Conservation (phyloP, 1,140 invertebrate genomes). For the Musca vetustissima region DNA sequence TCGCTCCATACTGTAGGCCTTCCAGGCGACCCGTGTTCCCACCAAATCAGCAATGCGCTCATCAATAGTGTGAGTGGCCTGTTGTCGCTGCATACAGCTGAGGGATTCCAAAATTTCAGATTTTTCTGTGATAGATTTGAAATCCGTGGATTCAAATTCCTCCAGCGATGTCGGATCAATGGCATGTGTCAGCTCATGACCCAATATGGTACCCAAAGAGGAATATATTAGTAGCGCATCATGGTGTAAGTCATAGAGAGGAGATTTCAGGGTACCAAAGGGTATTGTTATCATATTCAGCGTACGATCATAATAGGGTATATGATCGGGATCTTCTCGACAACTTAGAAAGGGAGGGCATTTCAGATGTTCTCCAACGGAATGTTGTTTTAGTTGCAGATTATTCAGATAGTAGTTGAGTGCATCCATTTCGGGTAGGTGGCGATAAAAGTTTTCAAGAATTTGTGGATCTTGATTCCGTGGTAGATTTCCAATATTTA, state of each 20-base stretch:
- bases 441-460: constrained; percentile 3
- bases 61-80: constrained; percentile 2
- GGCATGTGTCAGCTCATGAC: constrained; percentile 48
- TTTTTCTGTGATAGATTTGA: neutral
- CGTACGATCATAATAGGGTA: constrained; percentile 47
- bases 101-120: neutral
- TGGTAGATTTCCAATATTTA: constrained; percentile 20
- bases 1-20: neutral
- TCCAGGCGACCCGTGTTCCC: constrained; percentile 42
- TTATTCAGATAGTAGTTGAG: constrained; percentile 19
- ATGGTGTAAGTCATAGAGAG: constrained; percentile 39
- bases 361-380: neutral
- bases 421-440: neutral
- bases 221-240: constrained; percentile 44
- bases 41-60: constrained; percentile 40
- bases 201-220: constrained; percentile 43
- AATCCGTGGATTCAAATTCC: constrained; percentile 38
- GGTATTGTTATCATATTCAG: constrained; percentile 46
- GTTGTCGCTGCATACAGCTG: neutral
- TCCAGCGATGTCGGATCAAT: constrained; percentile 44
- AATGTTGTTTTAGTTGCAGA: neutral
- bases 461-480: neutral
- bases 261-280: constrained; percentile 42
- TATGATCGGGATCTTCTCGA: constrained; percentile 42
- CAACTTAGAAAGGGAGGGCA: constrained; percentile 31